Conservation (phyloP, 2,888 invertebrate species). For the Himalopsyche japonica region DNA sequence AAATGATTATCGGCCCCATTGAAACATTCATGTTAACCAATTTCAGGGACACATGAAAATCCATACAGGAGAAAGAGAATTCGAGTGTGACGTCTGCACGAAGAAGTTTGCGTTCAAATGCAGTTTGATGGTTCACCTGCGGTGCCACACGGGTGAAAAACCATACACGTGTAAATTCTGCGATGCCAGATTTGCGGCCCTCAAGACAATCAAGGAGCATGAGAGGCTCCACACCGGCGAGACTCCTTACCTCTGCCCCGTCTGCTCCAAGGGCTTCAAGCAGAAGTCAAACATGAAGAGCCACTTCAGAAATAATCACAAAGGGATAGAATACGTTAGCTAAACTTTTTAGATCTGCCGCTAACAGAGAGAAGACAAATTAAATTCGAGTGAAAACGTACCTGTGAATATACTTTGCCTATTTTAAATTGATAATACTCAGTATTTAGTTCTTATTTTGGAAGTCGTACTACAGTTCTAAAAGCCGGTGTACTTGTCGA, state of each 20-base stretch:
- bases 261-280: slow-evolving; percentile 35
- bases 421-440: background rate
- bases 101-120: slow-evolving; percentile 34
- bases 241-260: slow-evolving; percentile 35
- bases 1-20: no score
- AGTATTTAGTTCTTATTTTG: background rate
- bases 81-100: slow-evolving; percentile 31
- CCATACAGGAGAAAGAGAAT: slow-evolving; percentile 33
- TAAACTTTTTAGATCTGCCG: background rate
- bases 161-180: slow-evolving; percentile 38
- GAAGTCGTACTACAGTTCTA: background rate
- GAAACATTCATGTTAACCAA: background rate
- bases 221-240: slow-evolving; percentile 39
- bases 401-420: background rate
- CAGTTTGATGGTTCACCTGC: slow-evolving; percentile 30
- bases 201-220: slow-evolving; percentile 36
- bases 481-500: background rate
- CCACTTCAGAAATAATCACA: slow-evolving; percentile 34
- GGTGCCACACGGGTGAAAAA: slow-evolving; percentile 37
- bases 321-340: background rate
- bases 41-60: slow-evolving; percentile 34
- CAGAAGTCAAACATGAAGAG: slow-evolving; percentile 40
- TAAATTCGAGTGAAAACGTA: background rate
- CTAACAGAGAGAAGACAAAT: background rate
- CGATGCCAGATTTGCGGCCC: slow-evolving; percentile 31